Evolutionary conservation across 2,113 vertebrate species (phyloP).

Genomic region (Anser cygnoides): DNA sequence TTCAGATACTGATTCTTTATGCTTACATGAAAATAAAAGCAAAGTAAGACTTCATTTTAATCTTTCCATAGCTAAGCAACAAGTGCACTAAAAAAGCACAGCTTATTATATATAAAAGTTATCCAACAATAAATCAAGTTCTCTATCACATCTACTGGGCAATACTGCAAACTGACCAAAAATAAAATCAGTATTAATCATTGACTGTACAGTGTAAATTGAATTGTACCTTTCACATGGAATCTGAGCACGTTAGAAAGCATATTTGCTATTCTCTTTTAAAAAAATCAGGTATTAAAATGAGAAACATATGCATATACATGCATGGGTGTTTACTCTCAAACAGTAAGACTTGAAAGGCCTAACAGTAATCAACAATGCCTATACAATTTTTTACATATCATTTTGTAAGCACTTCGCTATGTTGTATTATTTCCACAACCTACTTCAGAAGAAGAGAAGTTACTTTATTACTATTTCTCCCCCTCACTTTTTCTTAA

Average conservation of each 20-base stretch:
- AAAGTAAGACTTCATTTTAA: not conserved
- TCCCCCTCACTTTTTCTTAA: not conserved
- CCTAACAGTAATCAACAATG: not conserved
- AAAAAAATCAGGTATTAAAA: not conserved
- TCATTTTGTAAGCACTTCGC: not conserved
- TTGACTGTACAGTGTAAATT: not conserved
- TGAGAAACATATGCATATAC: fast-evolving
- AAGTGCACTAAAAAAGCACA: not conserved
- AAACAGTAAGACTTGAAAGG: not conserved
- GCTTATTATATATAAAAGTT: fast-evolving
- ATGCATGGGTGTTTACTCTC: not conserved
- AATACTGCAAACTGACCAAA: not conserved
- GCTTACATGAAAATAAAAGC: not conserved
- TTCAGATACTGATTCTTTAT: not conserved
- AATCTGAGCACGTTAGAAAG: not conserved
- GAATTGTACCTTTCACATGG: fast-evolving
- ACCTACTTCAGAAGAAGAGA: not conserved
- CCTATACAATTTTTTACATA: fast-evolving
- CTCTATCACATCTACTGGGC: not conserved
- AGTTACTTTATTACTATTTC: not conserved
- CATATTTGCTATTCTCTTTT: not conserved
- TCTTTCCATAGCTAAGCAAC: fast-evolving
- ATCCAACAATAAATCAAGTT: not conserved
- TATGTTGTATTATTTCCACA: not conserved
- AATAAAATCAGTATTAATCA: not conserved